Conservation (phyloP, 2,797 vertebrate species). For the Meda fulgida region DNA sequence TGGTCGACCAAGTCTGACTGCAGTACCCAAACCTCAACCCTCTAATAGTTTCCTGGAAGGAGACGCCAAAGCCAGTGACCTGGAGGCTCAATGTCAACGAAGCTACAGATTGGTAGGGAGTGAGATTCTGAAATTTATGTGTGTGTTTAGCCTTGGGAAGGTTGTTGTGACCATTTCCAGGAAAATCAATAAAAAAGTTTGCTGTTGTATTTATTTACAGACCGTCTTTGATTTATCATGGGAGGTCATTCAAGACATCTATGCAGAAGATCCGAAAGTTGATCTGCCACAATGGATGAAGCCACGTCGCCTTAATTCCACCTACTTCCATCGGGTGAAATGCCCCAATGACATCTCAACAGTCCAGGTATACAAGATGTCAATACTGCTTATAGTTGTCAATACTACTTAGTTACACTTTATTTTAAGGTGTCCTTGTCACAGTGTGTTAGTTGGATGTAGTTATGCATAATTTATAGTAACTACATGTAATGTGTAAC, state of each 20-base stretch:
- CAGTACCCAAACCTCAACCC: constrained; percentile 69
- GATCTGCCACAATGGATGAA: constrained; percentile 94
- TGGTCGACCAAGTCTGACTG: constrained; percentile 69
- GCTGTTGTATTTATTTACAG: constrained; percentile 68
- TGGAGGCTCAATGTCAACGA: constrained; percentile 81
- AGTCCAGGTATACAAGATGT: constrained; percentile 83
- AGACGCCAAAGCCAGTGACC: constrained; percentile 75
- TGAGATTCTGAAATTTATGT: background rate
- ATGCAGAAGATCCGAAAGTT: constrained; percentile 88
- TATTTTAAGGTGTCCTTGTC: background rate
- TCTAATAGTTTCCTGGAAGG: constrained; percentile 75
- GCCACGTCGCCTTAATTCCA: constrained; percentile 81
- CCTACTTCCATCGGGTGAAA: constrained; percentile 87
- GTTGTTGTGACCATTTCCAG: background rate
- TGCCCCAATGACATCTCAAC: constrained; percentile 82
- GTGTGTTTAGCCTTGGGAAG: background rate
- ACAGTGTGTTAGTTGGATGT: too few species aligned
- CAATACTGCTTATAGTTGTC: background rate
- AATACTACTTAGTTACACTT: background rate
- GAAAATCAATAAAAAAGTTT: background rate
- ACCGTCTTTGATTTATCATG: constrained; percentile 93
- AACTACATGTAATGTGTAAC: too few species aligned
- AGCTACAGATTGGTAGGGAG: constrained; percentile 89
- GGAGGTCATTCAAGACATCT: constrained; percentile 95
- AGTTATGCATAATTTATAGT: too few species aligned